Percentiles rank a stretch among this genome's conserved stretches.
Conservation (phyloP, 2,888 invertebrate species). For the Lapara coniferarum region DNA sequence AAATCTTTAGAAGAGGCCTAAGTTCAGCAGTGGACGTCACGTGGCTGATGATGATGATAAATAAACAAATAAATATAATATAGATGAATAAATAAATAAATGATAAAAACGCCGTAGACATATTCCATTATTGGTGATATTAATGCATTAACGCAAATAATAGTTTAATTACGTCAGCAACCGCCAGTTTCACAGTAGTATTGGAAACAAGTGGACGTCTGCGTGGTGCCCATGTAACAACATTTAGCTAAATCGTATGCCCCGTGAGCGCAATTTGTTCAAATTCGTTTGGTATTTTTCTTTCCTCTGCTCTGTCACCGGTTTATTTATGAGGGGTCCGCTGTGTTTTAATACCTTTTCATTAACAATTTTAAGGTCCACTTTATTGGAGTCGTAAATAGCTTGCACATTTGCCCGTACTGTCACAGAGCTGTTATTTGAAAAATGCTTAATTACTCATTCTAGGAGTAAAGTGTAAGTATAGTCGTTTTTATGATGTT, state of each 20-base stretch:
- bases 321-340: slow-evolving; percentile 77
- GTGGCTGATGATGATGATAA: too few relatives aligned
- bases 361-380: slow-evolving; percentile 84
- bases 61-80: too few relatives aligned
- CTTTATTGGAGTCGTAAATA: slow-evolving; percentile 83
- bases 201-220: too few relatives aligned
- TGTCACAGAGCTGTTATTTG: slow-evolving; percentile 32
- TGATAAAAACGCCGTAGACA: too few relatives aligned
- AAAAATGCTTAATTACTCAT: slow-evolving; percentile 22
- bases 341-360: slow-evolving; percentile 82
- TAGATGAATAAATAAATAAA: too few relatives aligned
- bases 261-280: slow-evolving; percentile 63
- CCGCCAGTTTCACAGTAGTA: too few relatives aligned
- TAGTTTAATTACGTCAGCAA: too few relatives aligned
- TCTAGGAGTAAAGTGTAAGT: slow-evolving; percentile 19
- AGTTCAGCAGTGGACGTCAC: too few relatives aligned
- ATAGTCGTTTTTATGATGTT: neutral
- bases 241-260: slow-evolving; percentile 10
- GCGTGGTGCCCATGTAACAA: too few relatives aligned
- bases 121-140: too few relatives aligned
- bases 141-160: too few relatives aligned
- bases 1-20: too few relatives aligned
- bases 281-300: slow-evolving; percentile 77
- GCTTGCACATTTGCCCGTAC: slow-evolving; percentile 48
- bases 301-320: slow-evolving; percentile 75